These are phyloP conservation scores for Heteromormyrus szaboi DNA, from an alignment of 2,797 vertebrate species.

Conservation along the genomic window DNA sequence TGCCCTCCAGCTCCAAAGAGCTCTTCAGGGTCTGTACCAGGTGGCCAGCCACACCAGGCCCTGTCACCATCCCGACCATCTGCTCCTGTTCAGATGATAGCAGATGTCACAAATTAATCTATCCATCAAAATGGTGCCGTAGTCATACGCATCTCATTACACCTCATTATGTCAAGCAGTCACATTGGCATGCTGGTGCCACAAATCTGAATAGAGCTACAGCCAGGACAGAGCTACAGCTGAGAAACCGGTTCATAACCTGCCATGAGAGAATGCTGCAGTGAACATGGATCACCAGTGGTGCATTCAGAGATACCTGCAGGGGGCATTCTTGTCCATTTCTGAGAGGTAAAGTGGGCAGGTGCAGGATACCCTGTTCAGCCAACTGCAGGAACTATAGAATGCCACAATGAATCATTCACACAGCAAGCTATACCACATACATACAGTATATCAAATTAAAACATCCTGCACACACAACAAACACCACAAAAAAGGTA, in stretches of 20 bases:
- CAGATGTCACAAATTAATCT: not conserved
- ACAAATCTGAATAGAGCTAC: not conserved
- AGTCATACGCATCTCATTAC: not conserved
- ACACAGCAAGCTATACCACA: not conserved
- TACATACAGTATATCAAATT: not conserved
- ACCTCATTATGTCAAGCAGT: not conserved
- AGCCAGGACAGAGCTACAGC: not conserved
- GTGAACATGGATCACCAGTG: not conserved
- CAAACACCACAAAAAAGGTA: not conserved
- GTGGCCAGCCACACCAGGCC: not conserved
- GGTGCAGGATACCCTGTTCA: constrained; percentile 42
- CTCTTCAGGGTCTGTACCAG: not conserved
- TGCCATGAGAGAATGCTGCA: not conserved
- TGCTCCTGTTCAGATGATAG: not conserved
- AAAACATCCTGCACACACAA: not conserved
- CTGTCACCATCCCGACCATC: not conserved
- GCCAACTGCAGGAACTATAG: constrained; percentile 46
- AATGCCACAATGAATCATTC: not conserved
- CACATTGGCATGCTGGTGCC: not conserved
- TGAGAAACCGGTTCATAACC: not conserved
- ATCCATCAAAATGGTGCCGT: not conserved
- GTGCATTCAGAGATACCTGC: constrained; percentile 44
- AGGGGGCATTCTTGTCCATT: constrained; percentile 33
- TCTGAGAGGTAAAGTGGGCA: constrained; percentile 35
- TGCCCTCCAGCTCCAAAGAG: not conserved